phyloP scores from a whole-genome alignment of 92 coral and sea anemone species.

The Actinernus sp. region DNA sequence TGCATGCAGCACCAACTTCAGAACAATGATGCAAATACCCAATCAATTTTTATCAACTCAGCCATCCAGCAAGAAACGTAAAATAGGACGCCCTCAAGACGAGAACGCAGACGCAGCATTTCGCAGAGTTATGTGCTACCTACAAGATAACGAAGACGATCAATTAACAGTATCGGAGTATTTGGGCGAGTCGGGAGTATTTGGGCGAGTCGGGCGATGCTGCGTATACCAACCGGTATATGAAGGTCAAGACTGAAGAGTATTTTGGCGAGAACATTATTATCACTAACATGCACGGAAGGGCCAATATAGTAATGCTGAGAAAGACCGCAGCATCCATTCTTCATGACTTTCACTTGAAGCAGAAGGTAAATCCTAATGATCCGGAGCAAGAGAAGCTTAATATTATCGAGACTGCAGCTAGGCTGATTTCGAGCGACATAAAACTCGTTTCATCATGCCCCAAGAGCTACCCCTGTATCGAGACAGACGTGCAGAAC shows the following conservation, averaged over 20 bases:
- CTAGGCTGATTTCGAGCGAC: too few species aligned
- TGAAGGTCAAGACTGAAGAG: not conserved
- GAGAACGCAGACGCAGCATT: constrained; percentile 39
- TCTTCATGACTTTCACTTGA: constrained; percentile 12
- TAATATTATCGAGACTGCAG: too few species aligned
- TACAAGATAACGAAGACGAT: constrained; percentile 47
- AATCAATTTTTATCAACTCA: constrained; percentile 6
- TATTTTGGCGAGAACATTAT: not conserved
- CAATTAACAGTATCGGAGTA: constrained; percentile 18
- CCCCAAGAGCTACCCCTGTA: too few species aligned
- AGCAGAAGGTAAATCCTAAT: too few species aligned
- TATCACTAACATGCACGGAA: constrained; percentile 1
- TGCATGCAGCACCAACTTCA: constrained; percentile 45
- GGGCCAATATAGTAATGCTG: constrained; percentile 2
- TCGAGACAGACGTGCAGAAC: too few species aligned
- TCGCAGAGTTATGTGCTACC: constrained; percentile 17
- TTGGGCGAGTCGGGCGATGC: not conserved
- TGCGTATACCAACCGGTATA: constrained; percentile 1
- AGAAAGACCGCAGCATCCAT: constrained; percentile 4
- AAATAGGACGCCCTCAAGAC: constrained; percentile 51
- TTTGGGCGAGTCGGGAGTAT: too few species aligned
- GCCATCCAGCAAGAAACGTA: constrained; percentile 35
- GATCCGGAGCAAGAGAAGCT: too few species aligned
- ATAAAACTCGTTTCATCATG: too few species aligned
- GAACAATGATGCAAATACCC: constrained; percentile 37